These are phyloP conservation scores for Crotophaga sulcirostris DNA, from an alignment of 2,113 vertebrate genomes.

Conservation along the genomic window DNA sequence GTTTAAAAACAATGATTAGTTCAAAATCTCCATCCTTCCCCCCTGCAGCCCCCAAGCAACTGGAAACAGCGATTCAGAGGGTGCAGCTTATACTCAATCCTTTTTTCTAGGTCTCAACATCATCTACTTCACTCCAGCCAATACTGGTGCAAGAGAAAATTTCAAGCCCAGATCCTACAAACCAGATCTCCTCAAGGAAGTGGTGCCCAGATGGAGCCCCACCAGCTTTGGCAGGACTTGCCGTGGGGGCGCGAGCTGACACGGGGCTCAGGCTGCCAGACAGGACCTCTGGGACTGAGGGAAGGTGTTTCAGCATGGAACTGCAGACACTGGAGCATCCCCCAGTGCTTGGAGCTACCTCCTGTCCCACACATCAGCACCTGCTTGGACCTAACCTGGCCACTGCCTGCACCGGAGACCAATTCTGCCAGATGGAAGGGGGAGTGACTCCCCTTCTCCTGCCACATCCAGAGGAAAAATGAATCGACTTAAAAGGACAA, in stretches of 20 bases:
- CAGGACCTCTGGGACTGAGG: rapidly evolving
- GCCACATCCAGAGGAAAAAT: slow-evolving; percentile 16
- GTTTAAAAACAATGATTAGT: slow-evolving; percentile 20
- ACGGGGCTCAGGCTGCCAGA: not conserved
- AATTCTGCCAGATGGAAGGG: not conserved
- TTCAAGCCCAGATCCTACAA: not conserved
- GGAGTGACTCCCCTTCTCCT: not conserved
- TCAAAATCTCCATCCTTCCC: slow-evolving; percentile 19
- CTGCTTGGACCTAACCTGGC: not conserved
- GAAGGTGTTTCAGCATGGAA: no score
- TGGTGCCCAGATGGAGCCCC: not conserved
- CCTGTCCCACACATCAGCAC: not conserved
- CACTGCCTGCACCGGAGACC: not conserved
- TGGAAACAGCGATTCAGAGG: not conserved
- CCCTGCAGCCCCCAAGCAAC: not conserved
- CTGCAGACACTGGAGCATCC: not conserved
- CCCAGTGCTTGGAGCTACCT: not conserved
- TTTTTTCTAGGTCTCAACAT: not conserved
- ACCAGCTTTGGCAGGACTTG: rapidly evolving
- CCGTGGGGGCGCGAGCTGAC: rapidly evolving
- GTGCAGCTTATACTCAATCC: not conserved
- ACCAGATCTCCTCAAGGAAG: not conserved
- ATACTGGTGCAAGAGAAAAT: slow-evolving; percentile 38
- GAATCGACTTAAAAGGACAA: not conserved
- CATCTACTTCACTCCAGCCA: slow-evolving; percentile 46